Percentiles rank a stretch among this genome's conserved stretches.
These are phyloP conservation scores for Taxidea taxus DNA, from an alignment of 2,113 vertebrate species.

Conservation along the genomic window DNA sequence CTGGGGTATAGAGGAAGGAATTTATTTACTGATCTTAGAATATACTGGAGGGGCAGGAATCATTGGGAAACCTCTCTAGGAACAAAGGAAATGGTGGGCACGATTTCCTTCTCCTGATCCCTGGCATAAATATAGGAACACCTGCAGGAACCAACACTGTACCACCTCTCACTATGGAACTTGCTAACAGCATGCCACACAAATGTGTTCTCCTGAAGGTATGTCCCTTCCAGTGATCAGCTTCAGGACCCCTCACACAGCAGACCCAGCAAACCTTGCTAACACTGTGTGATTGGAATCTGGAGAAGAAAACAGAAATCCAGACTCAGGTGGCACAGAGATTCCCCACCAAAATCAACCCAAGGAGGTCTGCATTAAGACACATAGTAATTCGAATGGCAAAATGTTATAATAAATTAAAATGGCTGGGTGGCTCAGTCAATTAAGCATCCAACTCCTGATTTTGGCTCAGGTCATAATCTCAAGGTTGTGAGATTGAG, in stretches of 20 bases:
- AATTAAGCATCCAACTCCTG: not conserved
- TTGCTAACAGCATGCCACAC: not conserved
- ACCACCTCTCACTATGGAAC: not conserved
- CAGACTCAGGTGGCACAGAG: not conserved
- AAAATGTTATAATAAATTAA: not conserved
- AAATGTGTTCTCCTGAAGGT: not conserved
- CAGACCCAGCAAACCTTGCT: not conserved
- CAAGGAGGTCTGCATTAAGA: not conserved
- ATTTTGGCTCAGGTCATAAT: not conserved
- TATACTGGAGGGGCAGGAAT: not conserved
- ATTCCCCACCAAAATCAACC: not conserved
- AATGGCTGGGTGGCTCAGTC: not conserved
- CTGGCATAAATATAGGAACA: not conserved
- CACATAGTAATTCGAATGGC: not conserved
- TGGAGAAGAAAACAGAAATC: not conserved
- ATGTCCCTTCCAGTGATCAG: not conserved
- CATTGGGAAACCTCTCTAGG: not conserved
- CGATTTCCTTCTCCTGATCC: not conserved
- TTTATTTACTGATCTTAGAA: not conserved
- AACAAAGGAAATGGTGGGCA: not conserved
- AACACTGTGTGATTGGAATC: not conserved
- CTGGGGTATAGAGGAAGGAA: not conserved
- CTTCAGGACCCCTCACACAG: not conserved
- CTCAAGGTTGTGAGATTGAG: not conserved
- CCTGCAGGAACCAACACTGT: no score